Evolutionary conservation across 2,113 vertebrate species (phyloP).

Genomic region (Theristicus caerulescens): DNA sequence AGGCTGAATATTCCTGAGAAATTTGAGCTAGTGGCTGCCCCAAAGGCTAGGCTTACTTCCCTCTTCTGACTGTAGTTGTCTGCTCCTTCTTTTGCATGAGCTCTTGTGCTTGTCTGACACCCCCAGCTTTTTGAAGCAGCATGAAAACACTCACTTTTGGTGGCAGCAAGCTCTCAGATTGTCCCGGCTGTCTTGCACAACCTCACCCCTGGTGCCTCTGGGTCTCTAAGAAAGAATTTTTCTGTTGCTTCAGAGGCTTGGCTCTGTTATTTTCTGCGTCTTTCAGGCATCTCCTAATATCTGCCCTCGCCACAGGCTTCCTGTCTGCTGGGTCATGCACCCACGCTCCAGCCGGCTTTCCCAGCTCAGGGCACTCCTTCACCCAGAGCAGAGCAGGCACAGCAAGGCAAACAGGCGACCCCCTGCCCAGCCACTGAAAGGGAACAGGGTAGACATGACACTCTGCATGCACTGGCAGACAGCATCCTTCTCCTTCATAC

Average conservation of each 20-base stretch:
- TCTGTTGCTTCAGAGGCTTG: not conserved
- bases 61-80: not conserved
- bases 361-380: not conserved
- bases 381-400: not conserved
- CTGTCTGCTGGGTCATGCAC: not conserved
- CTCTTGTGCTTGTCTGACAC: not conserved
- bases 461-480: not conserved
- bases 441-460: not conserved
- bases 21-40: not conserved
- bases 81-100: not conserved
- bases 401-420: not conserved
- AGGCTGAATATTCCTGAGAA: conserved; percentile 9
- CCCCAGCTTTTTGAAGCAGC: conserved; percentile 6
- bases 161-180: conserved; percentile 1
- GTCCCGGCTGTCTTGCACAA: conserved; percentile 33
- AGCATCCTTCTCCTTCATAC: not conserved
- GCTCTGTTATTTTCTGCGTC: not conserved
- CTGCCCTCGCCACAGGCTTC: not conserved
- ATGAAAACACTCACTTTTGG: not conserved
- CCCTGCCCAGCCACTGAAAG: not conserved
- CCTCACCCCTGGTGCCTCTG: not conserved
- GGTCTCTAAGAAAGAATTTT: conserved; percentile 3
- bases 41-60: conserved; percentile 24
- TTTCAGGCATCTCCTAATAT: not conserved
- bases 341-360: not conserved